These are phyloP conservation scores for Myripristis murdjan DNA, from an alignment of 2,797 vertebrate genomes.

Conservation along the genomic window DNA sequence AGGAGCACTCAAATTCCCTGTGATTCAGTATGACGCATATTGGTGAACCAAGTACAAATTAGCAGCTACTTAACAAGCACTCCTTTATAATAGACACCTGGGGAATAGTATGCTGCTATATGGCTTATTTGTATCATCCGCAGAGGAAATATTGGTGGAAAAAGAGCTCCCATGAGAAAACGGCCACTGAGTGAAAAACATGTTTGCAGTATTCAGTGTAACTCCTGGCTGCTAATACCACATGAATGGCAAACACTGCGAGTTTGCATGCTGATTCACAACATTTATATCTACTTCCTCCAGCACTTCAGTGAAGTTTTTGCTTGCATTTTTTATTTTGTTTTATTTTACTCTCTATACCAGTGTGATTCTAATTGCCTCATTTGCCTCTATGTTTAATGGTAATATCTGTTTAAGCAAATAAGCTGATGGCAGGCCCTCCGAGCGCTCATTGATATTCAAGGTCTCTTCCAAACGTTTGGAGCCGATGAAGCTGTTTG, in stretches of 20 bases:
- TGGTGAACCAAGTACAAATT: constrained; percentile 65
- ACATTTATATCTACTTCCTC: constrained; percentile 43
- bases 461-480: constrained; percentile 15
- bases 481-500: constrained; percentile 18
- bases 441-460: constrained; percentile 8
- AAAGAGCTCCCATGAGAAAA: constrained; percentile 62
- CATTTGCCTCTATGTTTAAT: constrained; percentile 53
- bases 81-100: constrained; percentile 61
- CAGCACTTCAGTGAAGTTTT: constrained; percentile 11
- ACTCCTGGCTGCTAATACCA: constrained; percentile 30
- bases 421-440: constrained; percentile 34
- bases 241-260: constrained; percentile 29
- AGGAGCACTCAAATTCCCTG: constrained; percentile 51
- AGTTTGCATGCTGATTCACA: constrained; percentile 47
- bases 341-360: constrained; percentile 30
- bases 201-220: constrained; percentile 58
- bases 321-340: constrained; percentile 31
- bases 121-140: constrained; percentile 56
- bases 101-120: constrained; percentile 50
- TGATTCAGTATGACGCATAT: constrained; percentile 65
- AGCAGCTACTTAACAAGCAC: constrained; percentile 66
- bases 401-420: constrained; percentile 59
- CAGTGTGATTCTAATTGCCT: constrained; percentile 46
- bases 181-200: constrained; percentile 66
- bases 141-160: constrained; percentile 65